Base-by-base conservation (phyloP, 2,888 invertebrate genomes). In the Myopa tessellatipennis region DNA sequence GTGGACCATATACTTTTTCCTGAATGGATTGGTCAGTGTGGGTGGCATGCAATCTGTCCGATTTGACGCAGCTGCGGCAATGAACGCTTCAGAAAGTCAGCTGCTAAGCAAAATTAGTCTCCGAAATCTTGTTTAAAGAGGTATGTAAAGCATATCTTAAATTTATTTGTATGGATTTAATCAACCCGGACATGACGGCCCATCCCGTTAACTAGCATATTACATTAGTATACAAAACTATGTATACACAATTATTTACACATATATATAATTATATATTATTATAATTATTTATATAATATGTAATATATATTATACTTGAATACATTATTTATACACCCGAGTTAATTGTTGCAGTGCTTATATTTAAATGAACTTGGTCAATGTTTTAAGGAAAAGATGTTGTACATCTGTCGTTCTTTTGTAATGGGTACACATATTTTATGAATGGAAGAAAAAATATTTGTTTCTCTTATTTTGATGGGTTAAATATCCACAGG, bases 401-500 rank as follows among this genome's bases (percentile, higher is more conserved):
- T 60, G 61, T 58, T 52, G 55, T 55, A 67, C 67, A 75, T 69
- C 18, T 63, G 16, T 58, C 34, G 26, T 74, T 74, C 63, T 74
- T 75, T 69, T 74, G 50, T 67, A 60, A 69, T 60, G 68, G 38
- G 60, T 75, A 75, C 68, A 69, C 75, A 75, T 69, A 75, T 75
- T 75, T 68, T 58, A 61, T 36, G n/a, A 75, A 68, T 26, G 40
- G 1, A 26, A 26, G 26, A 26, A 26, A 26, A 60, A 68, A 67
- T 50, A 12, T 55, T 14, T 40, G 67, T n/a, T 55, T n/a, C 36
- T 67, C 18, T 65, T 36, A 40, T 18, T 16, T n/a, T 18, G n/a
- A 61, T n/a, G 26, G 26, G 18, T 26, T 4, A n/a, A 12, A n/a
- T 61, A n/a, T 61, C 26, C 26, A 14, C 14, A 65, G 26, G 12